Evolutionary conservation across 23 tunicate species (phyloP), one percentile per base, ranked within the genome.

Genomic region (Corella eumyota): DNA sequence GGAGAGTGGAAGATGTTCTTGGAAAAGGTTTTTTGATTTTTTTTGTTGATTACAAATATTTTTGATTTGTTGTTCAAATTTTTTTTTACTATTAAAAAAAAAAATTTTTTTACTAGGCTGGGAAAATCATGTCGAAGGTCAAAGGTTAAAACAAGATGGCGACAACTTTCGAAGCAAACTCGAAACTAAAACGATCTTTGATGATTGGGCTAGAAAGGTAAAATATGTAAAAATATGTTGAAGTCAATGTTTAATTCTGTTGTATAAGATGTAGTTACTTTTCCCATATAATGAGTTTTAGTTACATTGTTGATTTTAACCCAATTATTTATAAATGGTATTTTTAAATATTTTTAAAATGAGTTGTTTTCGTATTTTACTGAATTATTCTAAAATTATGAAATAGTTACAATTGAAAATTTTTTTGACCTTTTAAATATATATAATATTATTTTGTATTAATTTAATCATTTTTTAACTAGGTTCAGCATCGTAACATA

Each of bases 111-210:
- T 40, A 1, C 2, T 15, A 86, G 95, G 90, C 33, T 92, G 98
- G 98, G 85, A 92, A 61, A 71, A 92, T 64, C 98, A 92, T 47
- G 83, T 83, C 35, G 98, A 92, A 32, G 98, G 98, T 0, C 98
- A 83, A 60, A 92, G 83, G 56, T 40, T 92, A 61, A 83, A 84
- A 47, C 78, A 79, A 58, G 98, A 92, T 71, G 86, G 93, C 13
- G 87, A 82, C 25, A 76, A 67, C 50, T 92, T 92, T 33, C 62
- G 83, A 34, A 71, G 35, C 23, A 83, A 81, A 54, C 75, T 92
- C n/a, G 98, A 92, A 60, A 77, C 98, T 0, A 82, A 79, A 40
- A 19, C 50, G 15, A 69, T 83, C 0, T 92, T 92, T 67, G 98
- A 92, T 33, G 92, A 71, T 26, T 92, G 98, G 98, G 70, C 80